Percentiles rank a stretch among this genome's conserved stretches.
Evolutionary conservation across 2,888 invertebrate species (phyloP).

Genomic region (Ectropis crepuscularia): DNA sequence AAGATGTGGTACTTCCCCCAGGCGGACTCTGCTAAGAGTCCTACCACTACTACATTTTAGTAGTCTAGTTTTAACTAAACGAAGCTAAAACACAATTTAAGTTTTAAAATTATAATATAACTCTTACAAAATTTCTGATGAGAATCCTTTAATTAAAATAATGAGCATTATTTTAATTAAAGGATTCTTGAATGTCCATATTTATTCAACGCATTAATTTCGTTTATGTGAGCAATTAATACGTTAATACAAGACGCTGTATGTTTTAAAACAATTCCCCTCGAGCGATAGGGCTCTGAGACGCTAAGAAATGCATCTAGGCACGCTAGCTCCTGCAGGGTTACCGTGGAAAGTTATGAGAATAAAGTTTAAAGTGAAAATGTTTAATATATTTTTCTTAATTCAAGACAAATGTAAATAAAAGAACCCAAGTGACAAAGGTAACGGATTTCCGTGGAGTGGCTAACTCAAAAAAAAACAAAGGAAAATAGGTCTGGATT

Average conservation of each 20-base stretch:
- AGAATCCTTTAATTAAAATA: too few species aligned
- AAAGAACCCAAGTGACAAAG: not conserved
- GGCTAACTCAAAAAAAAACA: too few species aligned
- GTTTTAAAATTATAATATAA: not conserved
- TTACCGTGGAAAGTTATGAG: not conserved
- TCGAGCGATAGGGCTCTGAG: conserved; percentile 49
- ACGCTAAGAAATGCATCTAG: conserved; percentile 60
- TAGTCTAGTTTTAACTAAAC: too few species aligned
- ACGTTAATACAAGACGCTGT: conserved; percentile 65
- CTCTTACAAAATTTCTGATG: not conserved
- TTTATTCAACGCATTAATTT: conserved; percentile 68
- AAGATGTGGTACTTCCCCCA: too few species aligned
- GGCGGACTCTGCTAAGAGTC: too few species aligned
- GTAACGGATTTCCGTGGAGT: too few species aligned
- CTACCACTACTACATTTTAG: too few species aligned
- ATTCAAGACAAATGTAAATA: not conserved
- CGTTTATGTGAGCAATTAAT: conserved; percentile 75
- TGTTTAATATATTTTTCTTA: not conserved
- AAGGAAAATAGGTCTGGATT: too few species aligned
- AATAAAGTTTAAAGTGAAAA: not conserved
- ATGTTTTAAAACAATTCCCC: conserved; percentile 63
- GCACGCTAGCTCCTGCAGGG: conserved; percentile 59
- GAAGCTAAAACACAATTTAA: not conserved
- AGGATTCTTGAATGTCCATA: conserved; percentile 42
- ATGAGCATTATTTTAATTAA: not conserved